A percentile compares a stretch with the other conserved stretches of the same genome.
phyloP scores from a whole-genome alignment of 1,140 invertebrate genomes.

The Notospermus geniculatus region DNA sequence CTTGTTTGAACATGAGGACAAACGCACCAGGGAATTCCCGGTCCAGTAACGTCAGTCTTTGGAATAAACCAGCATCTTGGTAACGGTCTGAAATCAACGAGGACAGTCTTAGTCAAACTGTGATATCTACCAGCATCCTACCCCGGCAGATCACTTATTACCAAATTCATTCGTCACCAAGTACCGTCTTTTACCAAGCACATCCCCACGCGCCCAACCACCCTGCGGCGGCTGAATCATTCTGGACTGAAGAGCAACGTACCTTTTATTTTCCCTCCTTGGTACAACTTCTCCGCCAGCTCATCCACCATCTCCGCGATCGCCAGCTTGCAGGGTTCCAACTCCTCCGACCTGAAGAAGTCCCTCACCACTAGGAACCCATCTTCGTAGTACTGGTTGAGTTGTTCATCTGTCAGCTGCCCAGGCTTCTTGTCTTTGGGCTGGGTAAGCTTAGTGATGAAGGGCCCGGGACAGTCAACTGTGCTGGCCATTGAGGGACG shows the following conservation, averaged over 20 bases:
- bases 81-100: constrained; percentile 36
- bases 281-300: constrained; percentile 41
- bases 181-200: too few relatives aligned
- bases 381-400: constrained; percentile 44
- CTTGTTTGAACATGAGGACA: constrained; percentile 41
- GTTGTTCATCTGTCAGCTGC: constrained; percentile 35
- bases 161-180: too few relatives aligned
- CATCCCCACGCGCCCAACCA: too few relatives aligned
- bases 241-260: too few relatives aligned
- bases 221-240: too few relatives aligned
- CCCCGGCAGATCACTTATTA: too few relatives aligned
- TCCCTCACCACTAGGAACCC: constrained; percentile 40
- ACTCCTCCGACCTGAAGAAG: constrained; percentile 38
- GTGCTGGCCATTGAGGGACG: too few relatives aligned
- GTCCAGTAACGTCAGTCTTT: constrained; percentile 40
- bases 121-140: too few relatives aligned
- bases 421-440: constrained; percentile 39
- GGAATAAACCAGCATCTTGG: constrained; percentile 36
- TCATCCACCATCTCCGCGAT: constrained; percentile 38
- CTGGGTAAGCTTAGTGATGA: constrained; percentile 35
- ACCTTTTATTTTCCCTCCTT: constrained; percentile 46
- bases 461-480: constrained; percentile 29
- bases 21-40: constrained; percentile 42
- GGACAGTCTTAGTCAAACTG: too few relatives aligned
- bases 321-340: constrained; percentile 34